These are phyloP conservation scores for Timandra comae DNA, from an alignment of 2,888 invertebrate genomes.

Conservation along the genomic window DNA sequence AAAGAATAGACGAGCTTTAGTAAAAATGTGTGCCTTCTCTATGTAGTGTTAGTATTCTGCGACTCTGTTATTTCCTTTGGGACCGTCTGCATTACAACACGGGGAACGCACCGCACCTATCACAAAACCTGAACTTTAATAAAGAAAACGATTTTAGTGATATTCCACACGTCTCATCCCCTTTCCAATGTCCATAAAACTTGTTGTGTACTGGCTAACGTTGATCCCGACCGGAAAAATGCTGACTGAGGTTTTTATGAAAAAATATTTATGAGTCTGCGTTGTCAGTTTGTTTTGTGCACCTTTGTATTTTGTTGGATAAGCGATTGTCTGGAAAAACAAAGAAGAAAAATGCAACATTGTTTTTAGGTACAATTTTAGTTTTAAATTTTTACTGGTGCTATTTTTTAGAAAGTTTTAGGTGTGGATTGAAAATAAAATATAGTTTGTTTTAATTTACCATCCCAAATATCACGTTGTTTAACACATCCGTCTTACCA, in stretches of 20 bases:
- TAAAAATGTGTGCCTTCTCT: no score
- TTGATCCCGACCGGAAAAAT: slow-evolving; percentile 34
- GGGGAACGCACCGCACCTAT: slow-evolving; percentile 55
- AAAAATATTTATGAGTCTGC: slow-evolving; percentile 25
- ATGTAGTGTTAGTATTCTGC: slow-evolving; percentile 1
- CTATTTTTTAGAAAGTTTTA: not conserved
- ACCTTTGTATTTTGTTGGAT: slow-evolving; percentile 20
- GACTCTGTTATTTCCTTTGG: slow-evolving; percentile 56
- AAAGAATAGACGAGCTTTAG: no score
- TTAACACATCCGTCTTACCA: no score
- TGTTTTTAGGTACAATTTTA: not conserved
- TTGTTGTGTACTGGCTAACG: slow-evolving; percentile 39
- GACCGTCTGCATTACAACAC: slow-evolving; percentile 46
- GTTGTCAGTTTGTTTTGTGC: slow-evolving; percentile 22
- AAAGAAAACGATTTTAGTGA: slow-evolving; percentile 44
- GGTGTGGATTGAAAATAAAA: no score
- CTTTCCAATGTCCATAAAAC: slow-evolving; percentile 52
- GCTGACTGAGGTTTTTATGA: slow-evolving; percentile 33
- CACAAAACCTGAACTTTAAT: slow-evolving; percentile 45
- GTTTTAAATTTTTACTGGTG: no score
- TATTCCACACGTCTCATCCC: slow-evolving; percentile 12
- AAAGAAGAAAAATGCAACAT: slow-evolving; percentile 12
- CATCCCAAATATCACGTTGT: no score
- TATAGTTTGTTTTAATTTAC: no score
- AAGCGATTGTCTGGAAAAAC: slow-evolving; percentile 13